Evolutionary conservation across 2,113 vertebrate genomes (phyloP), one percentile per base, ranked within the genome.

Genomic region (Micromys minutus): DNA sequence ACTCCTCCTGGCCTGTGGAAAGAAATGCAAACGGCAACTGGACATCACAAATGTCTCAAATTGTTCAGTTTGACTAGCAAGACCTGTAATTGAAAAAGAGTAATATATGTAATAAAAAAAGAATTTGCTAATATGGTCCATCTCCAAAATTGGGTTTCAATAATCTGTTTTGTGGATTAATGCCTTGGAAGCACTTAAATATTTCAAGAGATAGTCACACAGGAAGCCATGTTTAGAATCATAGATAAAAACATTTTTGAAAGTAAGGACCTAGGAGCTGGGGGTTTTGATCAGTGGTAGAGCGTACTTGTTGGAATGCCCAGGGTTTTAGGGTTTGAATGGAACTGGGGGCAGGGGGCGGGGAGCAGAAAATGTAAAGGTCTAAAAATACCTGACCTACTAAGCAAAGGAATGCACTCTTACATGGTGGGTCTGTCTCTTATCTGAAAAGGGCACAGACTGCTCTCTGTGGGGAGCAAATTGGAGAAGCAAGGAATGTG

Each of bases 401-500:
- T 76, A 90, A 85, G 42, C 63, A 87, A 91, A 52, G 31, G 77
- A 79, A 90, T n/a, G 36, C 29, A 91, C 75, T 93, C 86, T 89
- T n/a, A 88, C 87, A 91, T 89, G 57, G 39, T 31, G 55, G 34
- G 16, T 89, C 31, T 81, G 93, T 92, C 39, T 84, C 29, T 93
- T 93, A 31, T 72, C 87, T 75, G 79, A 71, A 74, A 90, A 80
- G 45, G 94, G 47, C 65, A 76, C 61, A 90, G 87, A 81, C 69
- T 39, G 29, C 52, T 21, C 29, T 85, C 47, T 88, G 61, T 50
- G 71, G 93, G 76, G 42, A 91, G 26, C 63, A 57, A 79, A 29
- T 94, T 89, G 93, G 93, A 94, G 81, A 96, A 95, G 80, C 6
- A 61, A 79, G 21, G 63, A 88, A 77, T 74, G 71, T 89, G 80